Evolutionary conservation across 2,888 invertebrate genomes (phyloP), one percentile per base, ranked within the genome.

Genomic region (Lasioglossum villosulum): DNA sequence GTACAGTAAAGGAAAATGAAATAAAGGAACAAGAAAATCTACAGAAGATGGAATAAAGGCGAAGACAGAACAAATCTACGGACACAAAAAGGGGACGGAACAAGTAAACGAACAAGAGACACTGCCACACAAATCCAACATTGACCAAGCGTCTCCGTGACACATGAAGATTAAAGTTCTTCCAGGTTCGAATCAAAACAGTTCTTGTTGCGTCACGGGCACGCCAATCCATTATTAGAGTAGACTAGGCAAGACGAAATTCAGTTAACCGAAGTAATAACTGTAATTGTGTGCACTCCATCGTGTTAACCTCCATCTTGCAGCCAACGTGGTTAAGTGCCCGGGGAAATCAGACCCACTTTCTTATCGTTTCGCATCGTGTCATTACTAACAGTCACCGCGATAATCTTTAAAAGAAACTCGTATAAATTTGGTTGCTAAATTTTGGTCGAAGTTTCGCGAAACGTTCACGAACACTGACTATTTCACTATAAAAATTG

Each of bases 251-350:
- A 45, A 39, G 45, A 72, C 71, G 42, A 45, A 72, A 72, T 42
- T 42, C 45, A 27, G 71, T 72, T 72, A 72, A 72, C 71, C 71
- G 45, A 27, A 72, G 71, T 72, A 72, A 72, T 72, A 72, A 72
- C 71, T 72, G 45, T 72, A 45, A 42, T 72, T 72, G 71, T 45
- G 71, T 45, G 71, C 71, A 27, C 71, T 72, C 71, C 45, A 16
- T 72, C 45, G 39, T 30, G 42, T 72, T 72, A 42, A 42, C 42
- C 71, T 27, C 42, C 42, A 71, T 42, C 42, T 71, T 42, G 71
- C 27, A 30, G 42, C 70, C 45, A 14, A 6, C 27, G 71, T 27
- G 16, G 14, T 19, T 27, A 14, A 27, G 71, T 27, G 71, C n/a
- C 39, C 27, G 42, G 71, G 71, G 42, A 72, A 72, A 72, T 72